Conservation (phyloP, 2,888 invertebrate genomes). For the Galeopsomyia nigrocyanea region DNA sequence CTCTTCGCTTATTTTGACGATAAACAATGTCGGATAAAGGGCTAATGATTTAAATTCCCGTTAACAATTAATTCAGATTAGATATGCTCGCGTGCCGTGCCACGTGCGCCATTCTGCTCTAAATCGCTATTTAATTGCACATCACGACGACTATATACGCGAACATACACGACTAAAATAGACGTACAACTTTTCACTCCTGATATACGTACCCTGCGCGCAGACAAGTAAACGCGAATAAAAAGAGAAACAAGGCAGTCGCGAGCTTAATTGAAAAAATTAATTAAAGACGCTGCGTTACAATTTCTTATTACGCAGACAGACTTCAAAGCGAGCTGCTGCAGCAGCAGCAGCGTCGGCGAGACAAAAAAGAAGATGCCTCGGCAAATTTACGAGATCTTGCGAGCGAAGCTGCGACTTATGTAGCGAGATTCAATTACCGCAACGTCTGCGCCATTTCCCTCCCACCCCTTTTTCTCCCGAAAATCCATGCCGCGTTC, state of each 20-base stretch:
- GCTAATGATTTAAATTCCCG: conserved; percentile 40
- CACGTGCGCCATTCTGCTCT: neutral
- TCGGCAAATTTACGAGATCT: conserved; percentile 7
- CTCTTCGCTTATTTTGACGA: conserved; percentile 37
- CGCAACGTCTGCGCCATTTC: conserved; percentile 68
- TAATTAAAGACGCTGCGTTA: conserved; percentile 43
- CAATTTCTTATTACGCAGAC: conserved; percentile 10
- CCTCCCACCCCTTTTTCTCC: conserved; percentile 17
- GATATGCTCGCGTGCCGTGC: conserved; percentile 10
- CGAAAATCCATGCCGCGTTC: conserved; percentile 55
- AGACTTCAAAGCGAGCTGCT: conserved; percentile 33
- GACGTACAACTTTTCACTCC: conserved; percentile 16
- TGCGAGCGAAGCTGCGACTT: conserved; percentile 50
- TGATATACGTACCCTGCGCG: neutral
- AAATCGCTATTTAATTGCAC: conserved; percentile 17
- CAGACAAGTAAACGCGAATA: conserved; percentile 23
- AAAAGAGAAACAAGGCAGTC: neutral
- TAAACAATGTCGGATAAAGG: conserved; percentile 31
- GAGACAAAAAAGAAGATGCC: conserved; percentile 6
- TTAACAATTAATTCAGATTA: conserved; percentile 38
- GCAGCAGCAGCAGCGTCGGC: neutral
- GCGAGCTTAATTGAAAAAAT: conserved; percentile 47
- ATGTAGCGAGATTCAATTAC: conserved; percentile 68
- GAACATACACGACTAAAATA: neutral
- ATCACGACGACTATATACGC: neutral